Percentiles rank a stretch among this genome's conserved stretches.
These are phyloP conservation scores for Metopia argyrocephala DNA, from an alignment of 2,888 invertebrate species.

Conservation along the genomic window DNA sequence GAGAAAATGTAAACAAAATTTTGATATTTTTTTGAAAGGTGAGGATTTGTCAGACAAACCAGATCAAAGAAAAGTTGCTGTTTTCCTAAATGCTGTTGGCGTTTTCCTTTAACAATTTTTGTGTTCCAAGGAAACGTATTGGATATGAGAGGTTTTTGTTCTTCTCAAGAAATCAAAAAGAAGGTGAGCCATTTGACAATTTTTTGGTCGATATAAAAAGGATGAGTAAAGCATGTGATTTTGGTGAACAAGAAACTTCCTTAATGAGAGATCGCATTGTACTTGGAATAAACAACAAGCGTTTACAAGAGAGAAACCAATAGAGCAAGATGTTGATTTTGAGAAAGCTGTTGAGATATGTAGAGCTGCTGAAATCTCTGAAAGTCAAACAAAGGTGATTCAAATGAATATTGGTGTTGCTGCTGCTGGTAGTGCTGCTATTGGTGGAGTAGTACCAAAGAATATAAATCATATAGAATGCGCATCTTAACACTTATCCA, in stretches of 20 bases:
- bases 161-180: conserved; percentile 26
- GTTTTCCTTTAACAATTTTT: neutral
- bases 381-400: conserved; percentile 15
- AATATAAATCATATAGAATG: too few relatives aligned
- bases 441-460: too few relatives aligned
- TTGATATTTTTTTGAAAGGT: too few relatives aligned
- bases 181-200: conserved; percentile 2
- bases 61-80: too few relatives aligned
- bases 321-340: conserved; percentile 16
- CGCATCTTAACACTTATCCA: too few relatives aligned
- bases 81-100: conserved; percentile 5
- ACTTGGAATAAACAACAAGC: conserved; percentile 13
- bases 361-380: neutral
- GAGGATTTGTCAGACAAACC: too few relatives aligned
- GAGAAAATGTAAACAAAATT: conserved; percentile 10
- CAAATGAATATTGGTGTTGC: too few relatives aligned
- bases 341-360: too few relatives aligned
- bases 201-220: too few relatives aligned
- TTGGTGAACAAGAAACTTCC: too few relatives aligned
- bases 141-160: conserved; percentile 5
- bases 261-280: conserved; percentile 14
- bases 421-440: too few relatives aligned
- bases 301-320: conserved; percentile 3
- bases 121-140: conserved; percentile 12
- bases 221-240: too few relatives aligned